Base-by-base conservation (phyloP, 1,140 invertebrate species). In the Melanaphis sacchari region DNA sequence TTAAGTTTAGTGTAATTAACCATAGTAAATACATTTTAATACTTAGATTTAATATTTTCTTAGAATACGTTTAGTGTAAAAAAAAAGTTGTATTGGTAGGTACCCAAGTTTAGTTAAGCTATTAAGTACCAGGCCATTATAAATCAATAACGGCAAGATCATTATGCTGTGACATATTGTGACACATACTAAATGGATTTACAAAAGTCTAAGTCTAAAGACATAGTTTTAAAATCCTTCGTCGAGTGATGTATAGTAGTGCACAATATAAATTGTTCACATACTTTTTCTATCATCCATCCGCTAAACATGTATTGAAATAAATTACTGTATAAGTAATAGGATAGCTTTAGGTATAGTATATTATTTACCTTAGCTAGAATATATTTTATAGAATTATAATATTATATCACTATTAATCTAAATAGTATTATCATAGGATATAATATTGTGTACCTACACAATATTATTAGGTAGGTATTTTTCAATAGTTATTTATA, bases 191-290 rank as follows among this genome's bases (percentile, higher is more conserved):
- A 91, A 91, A 91, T n/a, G 90, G 90, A 91, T 91, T 91, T 91
- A 76, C 40, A 43, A 43, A 91, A 76, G 38, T 59, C 18, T 76
- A 76, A 81, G 66, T 91, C 59, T 91, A 76, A 76, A 66, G 18
- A 76, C 31, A 76, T n/a, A 91, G 90, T 43, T 81, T 9, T 76
- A 81, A 22, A 41, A 43, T 91, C 41, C 59, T 41, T 91, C 8
- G 54, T 76, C 41, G 66, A 81, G 90, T 91, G 90, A 91, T 91
- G 26, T 91, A 91, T 91, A 76, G 90, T 91, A 76, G 90, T 66
- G 43, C 18, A 46, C 59, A 91, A 91, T 91, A 81, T 91, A 76
- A 18, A 76, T 22, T 36, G 41, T 91, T 76, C 40, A 43, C 22
- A 26, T 22, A 36, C 18, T 8, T 18, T 43, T 43, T 0, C 6